Conservation (phyloP, 2,113 vertebrate species). For the Neogale vison region DNA sequence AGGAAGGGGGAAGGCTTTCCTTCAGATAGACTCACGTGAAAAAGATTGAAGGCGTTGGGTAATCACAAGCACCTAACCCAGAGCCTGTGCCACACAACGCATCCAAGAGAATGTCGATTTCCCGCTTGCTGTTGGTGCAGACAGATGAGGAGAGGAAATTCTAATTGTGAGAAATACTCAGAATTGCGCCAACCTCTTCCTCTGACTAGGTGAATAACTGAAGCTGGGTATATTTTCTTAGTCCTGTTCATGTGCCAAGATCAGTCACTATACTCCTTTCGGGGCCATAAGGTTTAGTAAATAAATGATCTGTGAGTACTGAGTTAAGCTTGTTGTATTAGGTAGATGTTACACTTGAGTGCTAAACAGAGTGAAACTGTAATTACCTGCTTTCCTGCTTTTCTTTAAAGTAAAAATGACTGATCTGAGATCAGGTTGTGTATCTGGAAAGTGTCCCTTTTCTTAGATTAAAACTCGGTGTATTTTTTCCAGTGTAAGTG, state of each 20-base stretch:
- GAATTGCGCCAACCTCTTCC: not conserved
- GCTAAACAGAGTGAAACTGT: constrained; percentile 14
- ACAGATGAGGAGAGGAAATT: not conserved
- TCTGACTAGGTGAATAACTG: not conserved
- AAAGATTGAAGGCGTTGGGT: not conserved
- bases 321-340: not conserved
- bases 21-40: not conserved
- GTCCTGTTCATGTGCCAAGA: not conserved
- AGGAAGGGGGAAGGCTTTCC: not conserved
- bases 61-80: not conserved
- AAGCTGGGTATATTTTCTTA: constrained; percentile 11
- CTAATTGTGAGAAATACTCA: not conserved
- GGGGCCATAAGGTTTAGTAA: not conserved
- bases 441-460: not conserved
- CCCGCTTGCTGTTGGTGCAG: not conserved
- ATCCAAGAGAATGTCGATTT: not conserved
- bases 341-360: not conserved
- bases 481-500: constrained; percentile 2
- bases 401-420: not conserved
- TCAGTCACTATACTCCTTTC: not conserved
- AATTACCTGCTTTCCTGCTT: not conserved
- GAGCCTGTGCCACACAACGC: not conserved
- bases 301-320: not conserved
- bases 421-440: not conserved
- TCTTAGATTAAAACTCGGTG: not conserved